phyloP scores from a whole-genome alignment of 2,113 vertebrate species.

The Dunckerocampus dactyliophorus region DNA sequence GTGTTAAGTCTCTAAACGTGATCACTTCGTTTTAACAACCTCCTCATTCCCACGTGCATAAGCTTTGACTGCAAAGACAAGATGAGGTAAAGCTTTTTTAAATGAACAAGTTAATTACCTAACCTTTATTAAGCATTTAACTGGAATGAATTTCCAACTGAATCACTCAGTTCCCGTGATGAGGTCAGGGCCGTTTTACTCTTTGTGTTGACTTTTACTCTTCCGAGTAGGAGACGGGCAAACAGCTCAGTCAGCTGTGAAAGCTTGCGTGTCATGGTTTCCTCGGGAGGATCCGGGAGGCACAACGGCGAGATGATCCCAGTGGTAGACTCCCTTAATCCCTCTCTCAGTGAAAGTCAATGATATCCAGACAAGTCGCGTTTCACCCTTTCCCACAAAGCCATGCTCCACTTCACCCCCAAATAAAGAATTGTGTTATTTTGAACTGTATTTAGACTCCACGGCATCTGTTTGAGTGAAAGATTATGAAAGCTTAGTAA shows the following conservation, averaged over 20 bases:
- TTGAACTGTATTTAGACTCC: slow-evolving; percentile 1
- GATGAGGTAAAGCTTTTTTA: slow-evolving; percentile 32
- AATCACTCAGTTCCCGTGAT: slow-evolving; percentile 42
- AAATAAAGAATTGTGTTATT: neutral
- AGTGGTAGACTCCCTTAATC: slow-evolving; percentile 34
- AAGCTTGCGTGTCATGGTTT: slow-evolving; percentile 38
- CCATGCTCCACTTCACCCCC: slow-evolving; percentile 26
- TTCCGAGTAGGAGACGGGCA: slow-evolving; percentile 25
- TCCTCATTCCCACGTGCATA: slow-evolving; percentile 18
- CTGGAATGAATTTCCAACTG: slow-evolving; percentile 44
- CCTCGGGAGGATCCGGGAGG: slow-evolving; percentile 30
- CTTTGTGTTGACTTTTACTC: slow-evolving; percentile 33
- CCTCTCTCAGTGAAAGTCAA: slow-evolving; percentile 21
- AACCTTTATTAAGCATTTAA: slow-evolving; percentile 56
- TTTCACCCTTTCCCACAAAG: slow-evolving; percentile 1
- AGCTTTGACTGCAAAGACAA: slow-evolving; percentile 24
- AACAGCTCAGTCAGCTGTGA: slow-evolving; percentile 56
- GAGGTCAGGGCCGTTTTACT: slow-evolving; percentile 25
- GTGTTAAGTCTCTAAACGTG: too few species aligned
- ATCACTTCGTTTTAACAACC: slow-evolving; percentile 12
- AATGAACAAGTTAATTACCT: slow-evolving; percentile 48
- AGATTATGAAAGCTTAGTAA: slow-evolving; percentile 13
- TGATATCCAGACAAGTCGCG: slow-evolving; percentile 4
- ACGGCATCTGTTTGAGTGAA: slow-evolving; percentile 4
- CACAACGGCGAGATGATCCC: slow-evolving; percentile 5